A percentile compares a stretch with the other conserved stretches of the same genome.
Conservation (phyloP, 2,797 vertebrate genomes). For the Acrossocheilus fasciatus region DNA sequence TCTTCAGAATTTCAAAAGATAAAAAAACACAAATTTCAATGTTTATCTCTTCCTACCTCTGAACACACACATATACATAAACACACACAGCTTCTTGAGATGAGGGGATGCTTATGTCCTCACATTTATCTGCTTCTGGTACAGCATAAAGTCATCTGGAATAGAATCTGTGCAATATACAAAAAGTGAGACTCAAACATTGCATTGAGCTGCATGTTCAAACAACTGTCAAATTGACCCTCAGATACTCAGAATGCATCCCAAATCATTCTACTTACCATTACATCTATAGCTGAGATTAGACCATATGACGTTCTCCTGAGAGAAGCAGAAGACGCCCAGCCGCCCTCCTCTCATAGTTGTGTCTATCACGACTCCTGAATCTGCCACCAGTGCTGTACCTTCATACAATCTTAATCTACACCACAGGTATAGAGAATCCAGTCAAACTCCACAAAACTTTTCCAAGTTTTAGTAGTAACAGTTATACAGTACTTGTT, state of each 20-base stretch:
- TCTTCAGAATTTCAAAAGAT: not conserved
- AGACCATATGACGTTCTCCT: constrained; percentile 91
- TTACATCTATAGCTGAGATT: constrained; percentile 87
- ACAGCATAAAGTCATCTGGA: constrained; percentile 82
- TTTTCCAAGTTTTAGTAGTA: not conserved
- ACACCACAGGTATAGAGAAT: constrained; percentile 70
- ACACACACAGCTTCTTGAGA: not conserved
- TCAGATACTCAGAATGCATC: not conserved
- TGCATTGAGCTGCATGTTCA: not conserved
- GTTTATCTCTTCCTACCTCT: not conserved
- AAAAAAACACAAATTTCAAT: not conserved
- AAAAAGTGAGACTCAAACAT: not conserved
- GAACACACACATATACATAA: constrained; percentile 15
- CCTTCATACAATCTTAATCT: constrained; percentile 86
- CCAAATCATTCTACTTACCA: constrained; percentile 68
- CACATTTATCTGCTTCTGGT: constrained; percentile 71
- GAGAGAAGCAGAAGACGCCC: constrained; percentile 89
- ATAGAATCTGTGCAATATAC: constrained; percentile 76
- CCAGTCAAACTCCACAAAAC: constrained; percentile 57
- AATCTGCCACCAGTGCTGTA: constrained; percentile 82
- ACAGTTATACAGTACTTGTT: not conserved
- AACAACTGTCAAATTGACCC: not conserved
- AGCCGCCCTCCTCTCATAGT: constrained; percentile 86
- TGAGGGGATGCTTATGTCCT: constrained; percentile 29
- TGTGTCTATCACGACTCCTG: constrained; percentile 84